Conservation (phyloP, 2,888 invertebrate species). For the Yponomeuta plumbellus region DNA sequence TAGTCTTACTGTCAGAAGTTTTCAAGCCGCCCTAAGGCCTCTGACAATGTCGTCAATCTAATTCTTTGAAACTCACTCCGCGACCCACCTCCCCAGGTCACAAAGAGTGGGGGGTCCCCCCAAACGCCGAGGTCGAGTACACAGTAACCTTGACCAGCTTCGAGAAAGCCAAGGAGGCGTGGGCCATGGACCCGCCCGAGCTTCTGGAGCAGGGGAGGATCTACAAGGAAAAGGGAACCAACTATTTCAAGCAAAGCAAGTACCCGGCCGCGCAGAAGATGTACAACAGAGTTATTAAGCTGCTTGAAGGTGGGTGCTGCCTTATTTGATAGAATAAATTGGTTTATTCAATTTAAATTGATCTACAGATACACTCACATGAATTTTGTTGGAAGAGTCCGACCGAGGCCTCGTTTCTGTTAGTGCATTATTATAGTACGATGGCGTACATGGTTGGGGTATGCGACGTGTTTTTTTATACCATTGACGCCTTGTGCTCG, state of each 20-base stretch:
- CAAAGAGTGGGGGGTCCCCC: constrained; percentile 78
- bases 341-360: no score
- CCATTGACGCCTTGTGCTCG: no score
- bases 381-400: no score
- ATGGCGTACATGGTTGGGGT: no score
- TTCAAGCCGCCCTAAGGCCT: not conserved
- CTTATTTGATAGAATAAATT: no score
- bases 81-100: not conserved
- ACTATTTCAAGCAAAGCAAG: constrained; percentile 89
- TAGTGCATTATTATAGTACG: no score
- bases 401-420: no score
- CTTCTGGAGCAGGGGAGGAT: constrained; percentile 88
- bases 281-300: constrained; percentile 86
- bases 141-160: constrained; percentile 88
- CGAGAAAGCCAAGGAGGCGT: constrained; percentile 87
- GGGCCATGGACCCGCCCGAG: constrained; percentile 88
- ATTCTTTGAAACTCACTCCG: not conserved
- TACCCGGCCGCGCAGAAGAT: constrained; percentile 87
- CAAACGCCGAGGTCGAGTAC: constrained; percentile 87
- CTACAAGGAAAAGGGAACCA: constrained; percentile 93
- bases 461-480: no score
- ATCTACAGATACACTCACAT: no score
- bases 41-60: not conserved
- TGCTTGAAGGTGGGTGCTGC: constrained; percentile 68
- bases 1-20: no score